Base-by-base conservation (phyloP, 2,113 vertebrate species). In the Labeo rohita region DNA sequence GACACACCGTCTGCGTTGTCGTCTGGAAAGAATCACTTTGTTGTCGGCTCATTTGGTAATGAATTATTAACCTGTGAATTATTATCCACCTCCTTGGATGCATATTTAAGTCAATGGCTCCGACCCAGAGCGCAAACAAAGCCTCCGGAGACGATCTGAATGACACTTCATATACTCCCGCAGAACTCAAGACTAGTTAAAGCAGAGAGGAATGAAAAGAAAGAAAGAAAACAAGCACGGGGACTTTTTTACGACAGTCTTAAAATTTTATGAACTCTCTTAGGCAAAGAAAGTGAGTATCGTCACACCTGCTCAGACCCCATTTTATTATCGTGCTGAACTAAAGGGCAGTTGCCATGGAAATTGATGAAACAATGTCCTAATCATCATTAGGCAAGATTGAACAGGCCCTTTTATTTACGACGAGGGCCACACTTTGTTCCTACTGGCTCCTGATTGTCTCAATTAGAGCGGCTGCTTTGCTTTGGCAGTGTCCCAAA, bases 61-160 rank as follows among this genome's bases (percentile, higher is more conserved):
- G 84, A 90, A 94, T 94, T 93, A 95, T 95, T 94, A 54, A 95
- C 91, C 89, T 85, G 90, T 91, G 84, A 85, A 91, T 92, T 88
- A 92, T 91, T 93, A 93, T 90, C 89, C 86, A 87, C 88, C 87
- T 89, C 70, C 86, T 92, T 92, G 80, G 89, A 93, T 93, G 91
- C 90, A 92, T 91, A 75, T 94, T 90, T 92, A 89, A 92, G 66
- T 92, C 86, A 90, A 86, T 82, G 84, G 89, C 90, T 83, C 47
- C 13, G 34, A 12, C 63, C 84, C 68, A 73, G 6, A 47, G 79
- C 0, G 6, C 49, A 50, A 63, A 80, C 54, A 80, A 85, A 80
- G n/a, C 49, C n/a, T 72, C 52, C 4, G 8, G 36, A 59, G 84
- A 83, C 66, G n/a, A 83, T 47, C 39, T 49, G n/a, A 66, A 16